Base-by-base conservation (phyloP, 2,888 invertebrate species). In the Eristalis tenax region DNA sequence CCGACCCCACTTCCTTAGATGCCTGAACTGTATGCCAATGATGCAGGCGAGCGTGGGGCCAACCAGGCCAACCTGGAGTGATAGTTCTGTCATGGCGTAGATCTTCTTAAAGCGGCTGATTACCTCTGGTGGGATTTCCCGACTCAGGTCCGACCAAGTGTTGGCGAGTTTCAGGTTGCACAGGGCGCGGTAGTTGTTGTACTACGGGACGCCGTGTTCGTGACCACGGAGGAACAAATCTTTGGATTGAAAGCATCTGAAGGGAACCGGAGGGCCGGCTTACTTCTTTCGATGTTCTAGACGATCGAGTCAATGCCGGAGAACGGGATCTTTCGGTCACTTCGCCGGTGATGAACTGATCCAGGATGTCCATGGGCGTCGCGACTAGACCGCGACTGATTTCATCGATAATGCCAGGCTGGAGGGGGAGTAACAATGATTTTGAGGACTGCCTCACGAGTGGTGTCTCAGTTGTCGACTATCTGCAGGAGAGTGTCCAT, bases 31-130 rank as follows among this genome's bases (percentile, higher is more conserved):
- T 71, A 97, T 97, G 74, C 98, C 99, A 90, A 99, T 98, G 90
- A 99, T 97, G 91, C 98, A 97, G 15, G 98, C 98, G 91, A 99
- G 97, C 0, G 99, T 99, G 0, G 99, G 99, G 4, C 99, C 99
- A 0, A 99, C 97, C 0, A 98, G 93, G 6, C 98, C 98, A 6
- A 99, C 99, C 90, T 97, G 97, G 6, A 98, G 94, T 0, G 97
- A 97, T 66, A 96, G 94, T 92, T 97, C 97, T 89, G 98, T 97
- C 96, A 99, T 96, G 2, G 98, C 95, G 92, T 97, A 98, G 86
- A 97, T 96, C 82, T 96, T 95, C 93, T 97, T 96, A 90, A 97
- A 94, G n/a, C 93, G 92, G 69, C 95, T 95, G 89, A 97, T 97
- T 18, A 97, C 96, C 93, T 97, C 97, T 83, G 95, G 96, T 28